Base-by-base conservation (phyloP, 2,113 vertebrate genomes). In the Engystomops pustulosus region DNA sequence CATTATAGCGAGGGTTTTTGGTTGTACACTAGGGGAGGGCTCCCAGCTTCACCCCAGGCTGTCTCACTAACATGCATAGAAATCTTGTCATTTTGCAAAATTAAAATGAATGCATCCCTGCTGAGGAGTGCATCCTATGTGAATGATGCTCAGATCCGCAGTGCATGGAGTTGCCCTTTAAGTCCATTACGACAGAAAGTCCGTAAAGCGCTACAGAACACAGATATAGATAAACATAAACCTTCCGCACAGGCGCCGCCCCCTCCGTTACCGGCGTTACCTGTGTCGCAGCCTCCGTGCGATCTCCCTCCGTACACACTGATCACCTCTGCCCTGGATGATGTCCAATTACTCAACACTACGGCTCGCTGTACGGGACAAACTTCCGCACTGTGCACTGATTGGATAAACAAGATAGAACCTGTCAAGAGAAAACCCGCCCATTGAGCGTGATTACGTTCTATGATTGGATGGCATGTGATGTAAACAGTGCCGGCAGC, bases 281-380 rank as follows among this genome's bases (percentile, higher is more conserved):
- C 74, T 58, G 49, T 1, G 20, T 3, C 47, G 6, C 30, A n/a
- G 47, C 17, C 27, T 30, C 47, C 15, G 45, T 18, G 10, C 3
- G 44, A 6, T 0, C 41, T 30, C 14, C 14, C 25, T 51, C n/a
- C 25, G 36, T 30, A 6, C 23, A 10, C 69, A 32, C 11, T 7
- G 49, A 4, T 53, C 72, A 81, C 80, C 67, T 81, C 17, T 71
- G 49, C 34, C 80, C 67, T 55, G 36, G 47, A 71, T 44, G 1
- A 30, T 41, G 1, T 55, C 20, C 11, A 41, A 20, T 32, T 15
- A 30, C 34, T 12, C 2, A 81, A 36, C 32, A 32, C 65, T 81
- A 81, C 47, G 68, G 80, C 2, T 7, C 34, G 18, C 5, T n/a
- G 11, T 1, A 38, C 3, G 47, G 68, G 68, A 71, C 80, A 72